Evolutionary conservation across 2,888 invertebrate genomes (phyloP).

Genomic region (Neria commutata): DNA sequence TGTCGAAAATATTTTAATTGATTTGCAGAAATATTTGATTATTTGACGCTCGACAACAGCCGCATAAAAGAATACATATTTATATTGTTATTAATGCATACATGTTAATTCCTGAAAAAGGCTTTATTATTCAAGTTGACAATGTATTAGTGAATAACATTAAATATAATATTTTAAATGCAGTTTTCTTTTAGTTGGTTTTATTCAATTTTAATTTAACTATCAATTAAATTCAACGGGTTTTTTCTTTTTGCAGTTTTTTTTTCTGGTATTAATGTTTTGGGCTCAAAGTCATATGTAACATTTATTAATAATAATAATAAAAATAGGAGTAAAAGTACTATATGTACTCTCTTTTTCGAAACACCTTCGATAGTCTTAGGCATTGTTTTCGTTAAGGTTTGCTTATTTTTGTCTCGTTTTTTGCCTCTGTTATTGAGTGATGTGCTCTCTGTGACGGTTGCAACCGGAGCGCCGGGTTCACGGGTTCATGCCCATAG

Average conservation of each 20-base stretch:
- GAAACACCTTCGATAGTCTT: slow-evolving; percentile 50
- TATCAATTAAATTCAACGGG: no score
- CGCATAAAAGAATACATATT: no score
- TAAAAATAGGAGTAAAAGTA: no score
- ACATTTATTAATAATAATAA: no score
- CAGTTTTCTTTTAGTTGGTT: not conserved
- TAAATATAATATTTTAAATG: no score
- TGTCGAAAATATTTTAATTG: no score
- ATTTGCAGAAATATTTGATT: no score
- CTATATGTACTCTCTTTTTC: not conserved
- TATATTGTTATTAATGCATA: no score
- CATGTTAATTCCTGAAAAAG: no score
- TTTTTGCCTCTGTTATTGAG: slow-evolving; percentile 46
- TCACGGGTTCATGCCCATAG: slow-evolving; percentile 61
- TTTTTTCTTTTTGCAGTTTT: not conserved
- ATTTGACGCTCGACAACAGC: no score
- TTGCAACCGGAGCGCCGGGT: slow-evolving; percentile 57
- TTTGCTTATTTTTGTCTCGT: not conserved
- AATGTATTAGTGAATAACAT: no score
- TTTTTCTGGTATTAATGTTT: not conserved
- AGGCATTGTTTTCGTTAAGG: slow-evolving; percentile 37
- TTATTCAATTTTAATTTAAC: not conserved
- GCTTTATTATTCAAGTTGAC: no score
- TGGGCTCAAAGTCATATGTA: not conserved
- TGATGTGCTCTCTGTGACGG: slow-evolving; percentile 61